Evolutionary conservation across 64 coral and sea anemone genomes (phyloP).

Genomic region (Acropora tenuis): DNA sequence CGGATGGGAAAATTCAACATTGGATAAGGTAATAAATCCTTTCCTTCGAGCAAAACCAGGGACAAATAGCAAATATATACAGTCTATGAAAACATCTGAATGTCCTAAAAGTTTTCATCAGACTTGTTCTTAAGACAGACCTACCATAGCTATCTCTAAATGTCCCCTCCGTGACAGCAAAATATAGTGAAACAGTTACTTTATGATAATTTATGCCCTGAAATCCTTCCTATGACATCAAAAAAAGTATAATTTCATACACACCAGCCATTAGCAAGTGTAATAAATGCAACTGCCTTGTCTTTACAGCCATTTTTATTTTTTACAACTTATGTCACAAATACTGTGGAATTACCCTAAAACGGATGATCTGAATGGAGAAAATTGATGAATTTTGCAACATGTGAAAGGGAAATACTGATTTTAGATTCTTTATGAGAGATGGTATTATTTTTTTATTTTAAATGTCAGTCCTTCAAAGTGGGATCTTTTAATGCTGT

Average conservation of each 20-base stretch:
- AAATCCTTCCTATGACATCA: background rate
- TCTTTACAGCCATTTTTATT: background rate
- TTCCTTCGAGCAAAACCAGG: background rate
- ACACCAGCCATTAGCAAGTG: background rate
- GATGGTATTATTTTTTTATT: too few species aligned
- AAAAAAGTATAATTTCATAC: background rate
- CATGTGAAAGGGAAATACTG: too few species aligned
- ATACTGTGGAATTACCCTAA: background rate
- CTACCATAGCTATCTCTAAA: background rate
- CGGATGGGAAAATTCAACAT: background rate
- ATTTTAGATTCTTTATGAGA: too few species aligned
- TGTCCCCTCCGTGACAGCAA: background rate
- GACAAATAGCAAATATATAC: background rate
- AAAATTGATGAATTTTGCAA: too few species aligned
- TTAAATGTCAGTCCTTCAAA: too few species aligned
- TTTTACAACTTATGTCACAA: background rate
- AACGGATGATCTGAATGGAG: too few species aligned
- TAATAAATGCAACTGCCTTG: background rate
- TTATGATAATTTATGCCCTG: slow-evolving; percentile 8
- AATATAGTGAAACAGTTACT: background rate
- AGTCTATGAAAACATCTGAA: background rate
- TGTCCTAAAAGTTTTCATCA: background rate
- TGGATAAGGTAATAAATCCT: background rate
- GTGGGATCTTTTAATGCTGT: too few species aligned
- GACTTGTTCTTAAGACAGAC: background rate